Percentiles rank a stretch among this genome's conserved stretches.
Conservation (phyloP, 2,113 vertebrate species). For the Macquaria ambigua region DNA sequence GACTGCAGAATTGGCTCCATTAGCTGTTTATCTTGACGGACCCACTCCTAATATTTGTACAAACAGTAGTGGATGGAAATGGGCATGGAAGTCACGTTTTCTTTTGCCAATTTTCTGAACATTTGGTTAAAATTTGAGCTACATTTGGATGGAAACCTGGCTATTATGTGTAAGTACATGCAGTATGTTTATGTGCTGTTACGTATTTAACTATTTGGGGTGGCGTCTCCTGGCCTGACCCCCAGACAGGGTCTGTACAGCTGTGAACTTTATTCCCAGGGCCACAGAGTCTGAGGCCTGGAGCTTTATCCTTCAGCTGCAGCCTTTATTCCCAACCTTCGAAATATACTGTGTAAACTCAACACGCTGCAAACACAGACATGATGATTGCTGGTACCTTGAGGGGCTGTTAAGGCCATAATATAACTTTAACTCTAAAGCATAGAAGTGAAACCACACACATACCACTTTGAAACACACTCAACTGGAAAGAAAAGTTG, state of each 20-base stretch:
- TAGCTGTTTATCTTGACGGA: no score
- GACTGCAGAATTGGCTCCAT: no score
- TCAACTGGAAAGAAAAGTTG: neutral
- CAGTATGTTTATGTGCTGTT: neutral
- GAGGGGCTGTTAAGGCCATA: neutral
- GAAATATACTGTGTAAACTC: neutral
- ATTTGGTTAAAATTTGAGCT: no score
- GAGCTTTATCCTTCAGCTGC: neutral
- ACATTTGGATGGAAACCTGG: no score
- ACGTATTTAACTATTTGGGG: neutral
- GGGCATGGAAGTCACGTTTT: no score
- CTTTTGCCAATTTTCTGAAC: no score
- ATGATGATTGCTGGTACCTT: neutral
- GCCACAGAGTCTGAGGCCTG: neutral
- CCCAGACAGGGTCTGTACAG: neutral
- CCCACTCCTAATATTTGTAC: no score
- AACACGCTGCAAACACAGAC: neutral
- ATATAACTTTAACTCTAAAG: neutral
- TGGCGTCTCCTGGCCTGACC: neutral
- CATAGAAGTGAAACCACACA: neutral
- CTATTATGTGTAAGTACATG: neutral
- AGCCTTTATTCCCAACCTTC: neutral
- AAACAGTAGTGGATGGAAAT: no score
- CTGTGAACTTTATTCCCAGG: neutral
- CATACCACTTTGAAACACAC: neutral